Evolutionary conservation across 2,888 invertebrate genomes (phyloP).

Genomic region (Ellobium chinense): DNA sequence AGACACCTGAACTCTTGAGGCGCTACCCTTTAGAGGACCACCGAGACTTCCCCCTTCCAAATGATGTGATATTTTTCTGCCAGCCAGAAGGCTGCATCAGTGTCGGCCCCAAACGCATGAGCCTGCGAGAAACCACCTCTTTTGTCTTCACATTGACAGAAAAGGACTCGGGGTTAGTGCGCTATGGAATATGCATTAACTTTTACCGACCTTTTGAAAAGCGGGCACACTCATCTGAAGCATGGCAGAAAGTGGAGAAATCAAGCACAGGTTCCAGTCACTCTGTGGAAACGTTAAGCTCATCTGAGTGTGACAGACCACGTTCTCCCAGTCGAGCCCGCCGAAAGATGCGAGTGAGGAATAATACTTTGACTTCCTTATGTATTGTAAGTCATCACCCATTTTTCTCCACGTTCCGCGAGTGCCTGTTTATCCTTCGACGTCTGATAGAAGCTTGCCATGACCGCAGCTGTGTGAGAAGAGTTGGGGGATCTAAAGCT

Average conservation of each 20-base stretch:
- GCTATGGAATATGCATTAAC: constrained; percentile 98
- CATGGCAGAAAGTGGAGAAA: constrained; percentile 62
- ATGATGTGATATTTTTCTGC: constrained; percentile 99
- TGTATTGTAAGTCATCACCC: constrained; percentile 99
- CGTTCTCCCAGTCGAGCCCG: constrained; percentile 71
- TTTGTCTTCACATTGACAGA: constrained; percentile 99
- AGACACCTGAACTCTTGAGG: constrained; percentile 95
- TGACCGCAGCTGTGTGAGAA: constrained; percentile 87
- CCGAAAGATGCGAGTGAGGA: constrained; percentile 81
- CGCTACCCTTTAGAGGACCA: constrained; percentile 96
- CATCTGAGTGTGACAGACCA: constrained; percentile 60
- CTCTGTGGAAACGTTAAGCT: constrained; percentile 59
- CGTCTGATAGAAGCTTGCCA: constrained; percentile 98
- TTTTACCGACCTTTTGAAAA: constrained; percentile 92
- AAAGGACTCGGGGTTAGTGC: constrained; percentile 91
- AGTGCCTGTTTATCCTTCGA: constrained; percentile 96
- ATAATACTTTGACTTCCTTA: constrained; percentile 96
- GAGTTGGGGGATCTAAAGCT: constrained; percentile 92
- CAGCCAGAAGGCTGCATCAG: constrained; percentile 98
- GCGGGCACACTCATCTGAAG: constrained; percentile 56
- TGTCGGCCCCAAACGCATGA: constrained; percentile 88
- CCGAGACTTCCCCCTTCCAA: constrained; percentile 96
- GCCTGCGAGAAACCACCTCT: constrained; percentile 91
- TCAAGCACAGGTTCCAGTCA: constrained; percentile 54
- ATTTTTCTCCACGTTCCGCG: constrained; percentile 98